Base-by-base conservation (phyloP, 1,140 invertebrate species). In the Meteorus sp. region DNA sequence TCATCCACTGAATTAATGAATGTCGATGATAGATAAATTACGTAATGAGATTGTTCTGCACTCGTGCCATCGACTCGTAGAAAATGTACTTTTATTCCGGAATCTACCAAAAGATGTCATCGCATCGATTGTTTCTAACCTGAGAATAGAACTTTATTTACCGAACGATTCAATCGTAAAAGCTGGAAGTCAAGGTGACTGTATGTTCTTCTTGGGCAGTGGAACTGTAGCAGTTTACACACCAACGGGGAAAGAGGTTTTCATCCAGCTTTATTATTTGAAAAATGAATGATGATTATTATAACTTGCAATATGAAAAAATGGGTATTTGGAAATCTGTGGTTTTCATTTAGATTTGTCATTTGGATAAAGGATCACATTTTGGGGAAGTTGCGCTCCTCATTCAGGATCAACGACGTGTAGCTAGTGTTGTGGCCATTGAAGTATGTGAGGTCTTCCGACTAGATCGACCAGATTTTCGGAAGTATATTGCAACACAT, bases 221-320 rank as follows among this genome's bases (percentile, higher is more conserved):
- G 85, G 85, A 25, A 84, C 82, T 2, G 83, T 86, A 0, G 80
- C 81, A 2, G 75, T 86, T n/a, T 75, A 81, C n/a, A 83, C 85
- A 0, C 74, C 81, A 4, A 82, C 81, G 15, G 85, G 85, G 27
- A 81, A 80, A 63, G 85, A 85, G 69, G 82, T 83, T 57, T n/a
- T n/a, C n/a, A n/a, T n/a, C n/a, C n/a, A 13, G 23, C 53, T 35
- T 23, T 45, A 6, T 43, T 52, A 22, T 9, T 20, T 31, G 8
- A 33, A 39, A 23, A 33, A 19, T 39, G 23, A 53, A 35, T 35
- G 41, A n/a, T 17, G 3, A 44, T 63, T 56, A 39, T 35, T 59
- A 50, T 23, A 47, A 19, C 13, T 33, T 20, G 2, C 11, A 29
- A 59, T 25, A n/a, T 29, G 1, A 33, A 58, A 25, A 41, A 9